Evolutionary conservation across 1,140 invertebrate species (phyloP).

Genomic region (Hypothenemus hampei): DNA sequence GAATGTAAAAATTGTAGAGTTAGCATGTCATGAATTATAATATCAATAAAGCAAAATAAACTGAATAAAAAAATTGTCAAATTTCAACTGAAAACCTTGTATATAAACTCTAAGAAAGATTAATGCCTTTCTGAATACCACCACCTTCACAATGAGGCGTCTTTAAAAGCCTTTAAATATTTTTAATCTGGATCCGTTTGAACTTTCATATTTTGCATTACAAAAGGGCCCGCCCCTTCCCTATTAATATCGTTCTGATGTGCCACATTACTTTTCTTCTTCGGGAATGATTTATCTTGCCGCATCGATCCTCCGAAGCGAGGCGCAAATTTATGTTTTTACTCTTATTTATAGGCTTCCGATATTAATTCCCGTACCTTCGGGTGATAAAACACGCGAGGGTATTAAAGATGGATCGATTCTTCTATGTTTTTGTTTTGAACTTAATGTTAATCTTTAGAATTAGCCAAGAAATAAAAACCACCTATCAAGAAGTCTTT

Average conservation of each 20-base stretch:
- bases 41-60: too few species aligned
- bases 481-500: too few species aligned
- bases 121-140: conserved; percentile 23
- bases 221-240: conserved; percentile 11
- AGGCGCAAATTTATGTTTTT: conserved; percentile 5
- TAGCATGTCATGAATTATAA: too few species aligned
- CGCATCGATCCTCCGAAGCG: background rate
- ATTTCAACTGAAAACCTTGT: too few species aligned
- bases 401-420: background rate
- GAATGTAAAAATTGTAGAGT: too few species aligned
- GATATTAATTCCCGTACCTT: conserved; percentile 1
- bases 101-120: conserved; percentile 9
- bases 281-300: conserved; percentile 3
- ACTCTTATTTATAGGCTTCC: conserved; percentile 1
- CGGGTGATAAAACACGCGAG: conserved; percentile 1
- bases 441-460: background rate
- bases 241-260: conserved; percentile 23
- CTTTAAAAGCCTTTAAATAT: conserved; percentile 26
- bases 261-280: conserved; percentile 5
- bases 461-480: too few species aligned
- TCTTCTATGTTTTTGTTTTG: conserved; percentile 3
- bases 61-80: too few species aligned
- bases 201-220: conserved; percentile 26
- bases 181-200: conserved; percentile 26
- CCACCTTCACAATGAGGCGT: background rate